These are phyloP conservation scores for Lampris megalopsis DNA, from an alignment of 2,113 vertebrate species.

Conservation along the genomic window DNA sequence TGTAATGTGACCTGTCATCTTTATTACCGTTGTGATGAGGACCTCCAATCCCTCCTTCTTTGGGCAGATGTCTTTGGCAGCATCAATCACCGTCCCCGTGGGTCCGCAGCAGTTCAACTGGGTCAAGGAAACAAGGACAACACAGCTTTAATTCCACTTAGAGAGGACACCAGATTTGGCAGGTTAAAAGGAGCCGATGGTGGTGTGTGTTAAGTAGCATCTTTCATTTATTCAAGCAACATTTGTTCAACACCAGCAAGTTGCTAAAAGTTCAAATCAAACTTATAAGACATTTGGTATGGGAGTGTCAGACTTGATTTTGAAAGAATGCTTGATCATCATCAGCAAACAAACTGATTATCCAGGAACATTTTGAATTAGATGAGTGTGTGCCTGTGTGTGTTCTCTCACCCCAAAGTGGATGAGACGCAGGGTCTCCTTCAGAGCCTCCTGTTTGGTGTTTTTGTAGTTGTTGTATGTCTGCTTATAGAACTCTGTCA, in stretches of 20 bases:
- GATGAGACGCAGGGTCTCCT: slow-evolving; percentile 86
- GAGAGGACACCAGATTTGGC: too few species aligned
- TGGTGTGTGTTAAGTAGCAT: too few species aligned
- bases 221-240: too few species aligned
- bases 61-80: slow-evolving; percentile 85
- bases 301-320: too few species aligned
- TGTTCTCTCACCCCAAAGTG: slow-evolving; percentile 85
- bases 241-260: too few species aligned
- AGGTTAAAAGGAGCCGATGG: too few species aligned
- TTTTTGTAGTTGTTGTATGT: slow-evolving; percentile 80
- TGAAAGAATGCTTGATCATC: too few species aligned
- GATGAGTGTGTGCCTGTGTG: not conserved
- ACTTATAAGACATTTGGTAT: too few species aligned
- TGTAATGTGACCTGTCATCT: not conserved
- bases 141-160: not conserved
- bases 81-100: slow-evolving; percentile 68
- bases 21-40: slow-evolving; percentile 79
- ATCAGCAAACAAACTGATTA: too few species aligned
- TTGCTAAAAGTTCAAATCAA: too few species aligned
- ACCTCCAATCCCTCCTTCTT: not conserved
- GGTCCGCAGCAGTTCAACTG: slow-evolving; percentile 90
- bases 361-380: not conserved
- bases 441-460: slow-evolving; percentile 73
- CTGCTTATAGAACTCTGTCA: slow-evolving; percentile 87
- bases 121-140: not conserved